Evolutionary conservation across 2,888 invertebrate species (phyloP).

Genomic region (Quadroppia sp.): DNA sequence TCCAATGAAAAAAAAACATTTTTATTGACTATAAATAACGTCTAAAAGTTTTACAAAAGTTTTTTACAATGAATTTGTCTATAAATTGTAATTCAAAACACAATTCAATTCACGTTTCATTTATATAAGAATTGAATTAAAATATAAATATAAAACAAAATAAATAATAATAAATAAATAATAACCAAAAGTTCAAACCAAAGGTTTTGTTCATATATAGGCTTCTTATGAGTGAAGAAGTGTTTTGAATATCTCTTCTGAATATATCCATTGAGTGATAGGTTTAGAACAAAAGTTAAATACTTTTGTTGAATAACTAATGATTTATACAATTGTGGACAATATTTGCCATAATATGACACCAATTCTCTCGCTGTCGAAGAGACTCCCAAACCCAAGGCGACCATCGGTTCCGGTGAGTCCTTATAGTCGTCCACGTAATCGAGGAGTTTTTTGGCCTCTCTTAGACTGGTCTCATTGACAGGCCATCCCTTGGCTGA

Average conservation of each 20-base stretch:
- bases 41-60: too few species aligned
- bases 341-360: background rate
- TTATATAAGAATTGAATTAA: too few species aligned
- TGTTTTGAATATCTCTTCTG: background rate
- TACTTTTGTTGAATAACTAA: background rate
- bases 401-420: background rate
- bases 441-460: background rate
- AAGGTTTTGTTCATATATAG: background rate
- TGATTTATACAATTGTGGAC: background rate
- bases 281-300: background rate
- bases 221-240: background rate
- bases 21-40: too few species aligned
- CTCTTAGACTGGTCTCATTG: background rate
- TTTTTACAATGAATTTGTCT: too few species aligned
- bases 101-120: too few species aligned
- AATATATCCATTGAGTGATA: background rate
- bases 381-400: background rate
- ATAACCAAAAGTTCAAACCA: background rate
- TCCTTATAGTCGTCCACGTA: background rate
- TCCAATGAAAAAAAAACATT: too few species aligned
- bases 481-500: background rate
- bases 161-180: background rate
- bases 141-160: too few species aligned
- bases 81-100: too few species aligned
- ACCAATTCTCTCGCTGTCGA: background rate